phyloP scores from a whole-genome alignment of 2,888 invertebrate genomes.

The Chaetogeoica ovagalla region DNA sequence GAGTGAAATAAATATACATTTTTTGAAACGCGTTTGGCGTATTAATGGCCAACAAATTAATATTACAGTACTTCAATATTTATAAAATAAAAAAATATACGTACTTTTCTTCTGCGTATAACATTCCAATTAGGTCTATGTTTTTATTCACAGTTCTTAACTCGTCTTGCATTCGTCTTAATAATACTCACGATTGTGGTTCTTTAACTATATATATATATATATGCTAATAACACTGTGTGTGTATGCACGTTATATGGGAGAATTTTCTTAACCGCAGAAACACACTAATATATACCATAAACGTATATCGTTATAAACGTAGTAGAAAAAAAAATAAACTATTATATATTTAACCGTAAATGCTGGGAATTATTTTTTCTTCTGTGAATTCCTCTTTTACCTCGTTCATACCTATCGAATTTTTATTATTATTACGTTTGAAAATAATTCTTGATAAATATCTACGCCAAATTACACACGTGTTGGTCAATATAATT shows the following conservation, averaged over 20 bases:
- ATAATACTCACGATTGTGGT: not conserved
- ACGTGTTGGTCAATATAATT: no score
- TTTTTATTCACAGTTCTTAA: not conserved
- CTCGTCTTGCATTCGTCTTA: not conserved
- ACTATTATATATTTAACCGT: slow-evolving; percentile 12
- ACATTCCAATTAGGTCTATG: no score
- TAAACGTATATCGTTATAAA: not conserved
- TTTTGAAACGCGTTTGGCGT: no score
- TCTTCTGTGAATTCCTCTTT: not conserved
- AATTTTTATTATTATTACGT: not conserved
- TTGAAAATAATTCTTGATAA: not conserved
- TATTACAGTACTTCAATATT: no score
- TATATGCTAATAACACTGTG: not conserved
- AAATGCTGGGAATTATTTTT: slow-evolving; percentile 17
- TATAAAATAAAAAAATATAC: no score
- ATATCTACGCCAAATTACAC: no score
- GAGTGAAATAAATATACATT: no score
- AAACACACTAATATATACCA: not conserved
- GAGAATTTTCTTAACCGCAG: slow-evolving; percentile 5
- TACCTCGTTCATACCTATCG: not conserved
- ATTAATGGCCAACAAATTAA: no score
- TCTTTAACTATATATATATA: slow-evolving; percentile 2
- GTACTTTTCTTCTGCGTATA: not conserved
- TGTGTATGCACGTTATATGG: not conserved
- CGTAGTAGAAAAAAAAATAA: not conserved